A percentile compares a stretch with the other conserved stretches of the same genome.
phyloP scores from a whole-genome alignment of 2,113 vertebrate species.

The Entelurus aequoreus region DNA sequence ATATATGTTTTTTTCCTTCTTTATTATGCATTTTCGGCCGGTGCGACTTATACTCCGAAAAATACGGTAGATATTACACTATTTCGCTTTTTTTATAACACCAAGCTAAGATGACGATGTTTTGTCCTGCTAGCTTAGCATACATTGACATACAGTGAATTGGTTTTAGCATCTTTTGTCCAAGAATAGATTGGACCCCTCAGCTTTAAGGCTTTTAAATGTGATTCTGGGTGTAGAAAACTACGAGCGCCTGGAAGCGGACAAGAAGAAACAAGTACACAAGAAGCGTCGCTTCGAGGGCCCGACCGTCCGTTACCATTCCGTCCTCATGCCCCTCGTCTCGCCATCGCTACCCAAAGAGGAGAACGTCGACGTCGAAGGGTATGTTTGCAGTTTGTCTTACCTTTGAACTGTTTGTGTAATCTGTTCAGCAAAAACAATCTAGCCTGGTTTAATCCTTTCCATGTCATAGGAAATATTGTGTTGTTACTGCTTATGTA shows the following conservation, averaged over 20 bases:
- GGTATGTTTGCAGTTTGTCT: slow-evolving; percentile 65
- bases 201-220: no score
- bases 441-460: slow-evolving; percentile 7
- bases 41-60: no score
- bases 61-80: no score
- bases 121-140: no score
- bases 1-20: no score
- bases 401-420: slow-evolving; percentile 1
- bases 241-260: slow-evolving; percentile 90
- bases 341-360: slow-evolving; percentile 81
- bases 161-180: no score
- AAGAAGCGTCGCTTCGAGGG: slow-evolving; percentile 88
- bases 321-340: slow-evolving; percentile 83
- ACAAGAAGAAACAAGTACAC: slow-evolving; percentile 96
- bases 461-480: not conserved
- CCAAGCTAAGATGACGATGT: no score
- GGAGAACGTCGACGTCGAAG: slow-evolving; percentile 91
- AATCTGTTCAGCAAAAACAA: slow-evolving; percentile 1
- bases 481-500: slow-evolving; percentile 1
- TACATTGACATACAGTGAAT: no score
- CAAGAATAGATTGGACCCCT: no score
- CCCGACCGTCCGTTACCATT: slow-evolving; percentile 88
- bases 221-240: slow-evolving; percentile 76
- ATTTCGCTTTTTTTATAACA: no score
- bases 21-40: no score